A percentile compares a stretch with the other conserved stretches of the same genome.
Evolutionary conservation across 1,140 invertebrate species (phyloP).

Genomic region (Achroia grisella): DNA sequence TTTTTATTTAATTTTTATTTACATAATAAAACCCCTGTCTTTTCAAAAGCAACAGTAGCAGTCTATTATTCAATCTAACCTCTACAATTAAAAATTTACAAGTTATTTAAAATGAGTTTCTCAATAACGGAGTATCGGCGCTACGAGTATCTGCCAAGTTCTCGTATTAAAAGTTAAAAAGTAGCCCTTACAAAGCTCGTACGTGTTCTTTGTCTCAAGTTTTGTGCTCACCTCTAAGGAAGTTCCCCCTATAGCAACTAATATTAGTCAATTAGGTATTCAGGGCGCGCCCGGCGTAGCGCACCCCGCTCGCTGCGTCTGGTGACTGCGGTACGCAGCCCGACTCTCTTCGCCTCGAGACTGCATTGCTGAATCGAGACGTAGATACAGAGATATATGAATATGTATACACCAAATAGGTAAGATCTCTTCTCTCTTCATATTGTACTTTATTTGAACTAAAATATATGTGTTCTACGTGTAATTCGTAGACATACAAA

Average conservation of each 20-base stretch:
- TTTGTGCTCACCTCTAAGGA: slow-evolving; percentile 59
- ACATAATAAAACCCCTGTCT: no score
- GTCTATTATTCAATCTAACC: no score
- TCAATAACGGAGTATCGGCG: not conserved
- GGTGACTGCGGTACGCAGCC: slow-evolving; percentile 23
- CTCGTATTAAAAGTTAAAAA: slow-evolving; percentile 47
- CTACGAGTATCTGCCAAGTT: slow-evolving; percentile 9
- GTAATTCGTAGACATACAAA: no score
- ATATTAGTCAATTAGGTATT: slow-evolving; percentile 73
- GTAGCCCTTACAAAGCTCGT: slow-evolving; percentile 44
- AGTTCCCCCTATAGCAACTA: slow-evolving; percentile 59
- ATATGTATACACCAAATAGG: no score
- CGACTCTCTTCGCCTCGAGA: not conserved
- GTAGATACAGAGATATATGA: no score
- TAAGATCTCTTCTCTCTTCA: no score
- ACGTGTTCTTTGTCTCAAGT: slow-evolving; percentile 68
- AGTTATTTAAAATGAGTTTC: slow-evolving; percentile 1
- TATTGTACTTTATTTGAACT: no score
- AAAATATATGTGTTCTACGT: no score
- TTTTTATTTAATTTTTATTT: no score
- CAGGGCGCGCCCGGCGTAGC: slow-evolving; percentile 44
- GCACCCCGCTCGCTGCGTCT: slow-evolving; percentile 44
- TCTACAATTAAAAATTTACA: slow-evolving; percentile 1
- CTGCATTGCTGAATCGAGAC: no score
- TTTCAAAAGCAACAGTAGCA: no score